phyloP scores from a whole-genome alignment of 2,797 vertebrate species.

The Gadopsis bispinosus region DNA sequence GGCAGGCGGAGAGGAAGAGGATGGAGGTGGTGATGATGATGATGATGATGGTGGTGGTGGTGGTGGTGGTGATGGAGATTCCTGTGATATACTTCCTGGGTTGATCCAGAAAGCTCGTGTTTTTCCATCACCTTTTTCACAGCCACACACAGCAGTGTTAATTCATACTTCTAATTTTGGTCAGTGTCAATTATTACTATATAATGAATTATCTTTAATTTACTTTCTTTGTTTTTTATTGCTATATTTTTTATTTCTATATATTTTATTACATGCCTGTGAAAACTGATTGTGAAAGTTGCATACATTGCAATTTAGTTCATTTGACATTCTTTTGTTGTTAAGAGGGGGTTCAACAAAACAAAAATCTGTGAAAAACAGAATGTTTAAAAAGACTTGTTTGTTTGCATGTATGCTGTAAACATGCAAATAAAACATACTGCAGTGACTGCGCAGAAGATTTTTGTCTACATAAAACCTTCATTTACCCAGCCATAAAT shows the following conservation, averaged over 20 bases:
- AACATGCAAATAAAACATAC: background rate
- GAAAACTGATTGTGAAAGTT: background rate
- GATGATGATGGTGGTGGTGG: conserved; percentile 56
- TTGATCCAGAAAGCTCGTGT: conserved; percentile 95
- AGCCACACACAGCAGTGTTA: conserved; percentile 36
- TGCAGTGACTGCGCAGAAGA: background rate
- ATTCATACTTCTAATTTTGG: background rate
- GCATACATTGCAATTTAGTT: background rate
- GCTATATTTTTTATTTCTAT: no score
- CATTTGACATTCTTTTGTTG: background rate
- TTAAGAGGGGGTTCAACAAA: background rate
- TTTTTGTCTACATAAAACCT: background rate
- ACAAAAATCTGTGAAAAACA: background rate
- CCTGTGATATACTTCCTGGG: conserved; percentile 83
- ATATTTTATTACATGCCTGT: background rate
- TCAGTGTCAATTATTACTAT: background rate
- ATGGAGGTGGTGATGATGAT: conserved; percentile 59
- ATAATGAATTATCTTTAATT: background rate
- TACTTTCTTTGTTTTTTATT: background rate
- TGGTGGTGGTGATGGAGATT: conserved; percentile 60
- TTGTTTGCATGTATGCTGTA: background rate
- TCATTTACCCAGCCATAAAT: background rate
- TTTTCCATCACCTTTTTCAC: conserved; percentile 88
- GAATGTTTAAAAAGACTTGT: background rate
- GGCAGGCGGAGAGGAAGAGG: conserved; percentile 79